Percentiles rank a stretch among this genome's conserved stretches.
Evolutionary conservation across 2,797 vertebrate genomes (phyloP).

Genomic region (Ceyx erithaca): DNA sequence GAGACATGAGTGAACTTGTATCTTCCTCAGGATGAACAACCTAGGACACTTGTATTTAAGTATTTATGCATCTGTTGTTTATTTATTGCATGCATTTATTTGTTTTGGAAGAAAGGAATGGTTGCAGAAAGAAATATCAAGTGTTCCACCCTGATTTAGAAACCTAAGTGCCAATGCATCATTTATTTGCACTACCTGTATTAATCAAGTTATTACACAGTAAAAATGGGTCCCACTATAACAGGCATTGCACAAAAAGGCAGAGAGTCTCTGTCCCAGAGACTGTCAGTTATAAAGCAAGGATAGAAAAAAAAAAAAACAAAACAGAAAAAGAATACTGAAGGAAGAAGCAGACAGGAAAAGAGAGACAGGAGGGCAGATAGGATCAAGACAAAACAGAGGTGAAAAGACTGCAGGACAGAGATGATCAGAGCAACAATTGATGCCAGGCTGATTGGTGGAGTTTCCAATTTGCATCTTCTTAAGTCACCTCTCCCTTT

Average conservation of each 20-base stretch:
- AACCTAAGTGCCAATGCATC: neutral
- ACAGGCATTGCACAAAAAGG: neutral
- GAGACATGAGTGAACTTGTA: neutral
- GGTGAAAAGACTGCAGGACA: neutral
- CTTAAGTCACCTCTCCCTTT: neutral
- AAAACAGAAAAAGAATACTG: neutral
- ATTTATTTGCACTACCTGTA: neutral
- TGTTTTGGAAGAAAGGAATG: neutral
- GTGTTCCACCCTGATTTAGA: neutral
- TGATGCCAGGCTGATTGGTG: neutral
- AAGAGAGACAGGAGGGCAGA: neutral
- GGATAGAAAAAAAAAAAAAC: neutral
- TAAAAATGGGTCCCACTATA: neutral
- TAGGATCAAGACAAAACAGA: neutral
- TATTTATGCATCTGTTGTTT: neutral
- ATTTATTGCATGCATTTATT: neutral
- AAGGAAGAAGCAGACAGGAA: neutral
- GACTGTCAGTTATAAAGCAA: neutral
- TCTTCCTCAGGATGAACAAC: neutral
- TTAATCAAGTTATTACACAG: neutral
- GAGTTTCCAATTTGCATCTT: neutral
- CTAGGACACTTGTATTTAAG: neutral
- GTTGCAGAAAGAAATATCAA: neutral
- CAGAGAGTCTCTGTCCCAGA: neutral
- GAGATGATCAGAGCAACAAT: neutral